phyloP scores from a whole-genome alignment of 2,113 vertebrate genomes.

The Plecturocebus donacophilus region DNA sequence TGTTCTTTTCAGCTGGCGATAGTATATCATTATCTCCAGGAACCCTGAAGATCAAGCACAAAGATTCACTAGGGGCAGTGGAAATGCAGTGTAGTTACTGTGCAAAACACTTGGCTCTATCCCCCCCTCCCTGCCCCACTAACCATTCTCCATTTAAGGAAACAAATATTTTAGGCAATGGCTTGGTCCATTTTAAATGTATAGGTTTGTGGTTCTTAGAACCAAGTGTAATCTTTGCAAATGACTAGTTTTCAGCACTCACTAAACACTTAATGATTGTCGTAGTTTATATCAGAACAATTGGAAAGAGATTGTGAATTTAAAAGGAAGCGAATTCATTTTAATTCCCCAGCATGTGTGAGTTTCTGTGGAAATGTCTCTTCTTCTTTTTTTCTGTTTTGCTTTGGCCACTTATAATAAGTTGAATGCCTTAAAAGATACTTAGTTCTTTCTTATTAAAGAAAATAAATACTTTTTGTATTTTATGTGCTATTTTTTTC shows the following conservation, averaged over 20 bases:
- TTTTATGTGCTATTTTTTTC: neutral
- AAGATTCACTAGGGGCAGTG: conserved; percentile 66
- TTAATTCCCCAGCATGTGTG: neutral
- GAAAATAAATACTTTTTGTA: neutral
- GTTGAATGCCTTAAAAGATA: neutral
- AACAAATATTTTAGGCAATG: neutral
- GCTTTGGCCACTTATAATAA: neutral
- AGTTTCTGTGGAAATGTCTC: neutral
- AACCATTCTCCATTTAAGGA: neutral
- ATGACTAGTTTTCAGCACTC: neutral
- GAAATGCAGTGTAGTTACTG: conserved; percentile 52
- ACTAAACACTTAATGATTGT: neutral
- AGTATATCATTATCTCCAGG: conserved; percentile 82
- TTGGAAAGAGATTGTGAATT: neutral
- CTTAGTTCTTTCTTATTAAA: neutral
- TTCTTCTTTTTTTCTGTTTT: neutral
- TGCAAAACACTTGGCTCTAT: neutral
- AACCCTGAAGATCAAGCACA: conserved; percentile 80
- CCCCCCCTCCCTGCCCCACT: neutral
- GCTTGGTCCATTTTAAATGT: neutral
- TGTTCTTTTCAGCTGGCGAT: conserved; percentile 81
- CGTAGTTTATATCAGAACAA: conserved; percentile 9
- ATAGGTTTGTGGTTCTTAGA: conserved; percentile 17
- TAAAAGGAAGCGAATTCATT: neutral
- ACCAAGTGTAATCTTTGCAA: neutral